Conservation (phyloP, 2,888 invertebrate species). For the Chymomyza amoena region DNA sequence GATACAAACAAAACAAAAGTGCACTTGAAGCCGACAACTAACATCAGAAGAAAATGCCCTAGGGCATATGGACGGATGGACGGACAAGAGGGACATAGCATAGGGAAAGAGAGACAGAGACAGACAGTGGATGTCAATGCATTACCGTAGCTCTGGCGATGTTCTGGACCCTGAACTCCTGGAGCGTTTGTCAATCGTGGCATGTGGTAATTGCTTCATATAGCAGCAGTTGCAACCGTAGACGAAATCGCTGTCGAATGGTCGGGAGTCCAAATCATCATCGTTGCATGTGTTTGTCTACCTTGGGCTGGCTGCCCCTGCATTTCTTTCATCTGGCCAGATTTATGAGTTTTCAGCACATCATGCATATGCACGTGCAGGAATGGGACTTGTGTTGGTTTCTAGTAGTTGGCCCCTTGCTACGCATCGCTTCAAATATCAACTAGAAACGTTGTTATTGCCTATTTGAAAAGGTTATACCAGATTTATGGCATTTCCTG, state of each 20-base stretch:
- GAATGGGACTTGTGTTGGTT: constrained; percentile 14
- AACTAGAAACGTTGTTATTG: constrained; percentile 34
- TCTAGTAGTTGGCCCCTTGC: constrained; percentile 41
- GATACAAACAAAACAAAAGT: constrained; percentile 37
- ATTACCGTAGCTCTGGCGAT: background rate
- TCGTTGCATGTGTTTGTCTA: constrained; percentile 12
- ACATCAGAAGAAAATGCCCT: background rate
- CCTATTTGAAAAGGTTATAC: background rate
- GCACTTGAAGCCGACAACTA: constrained; percentile 64
- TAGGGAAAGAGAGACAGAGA: constrained; percentile 12
- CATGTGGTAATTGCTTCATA: constrained; percentile 66
- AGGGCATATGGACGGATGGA: background rate
- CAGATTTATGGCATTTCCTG: background rate
- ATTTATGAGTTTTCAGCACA: constrained; percentile 50
- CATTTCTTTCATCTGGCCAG: constrained; percentile 17
- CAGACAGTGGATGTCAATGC: constrained; percentile 4
- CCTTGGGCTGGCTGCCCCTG: constrained; percentile 1
- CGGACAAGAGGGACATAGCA: too few relatives aligned
- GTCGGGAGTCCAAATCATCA: background rate
- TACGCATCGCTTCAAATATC: constrained; percentile 35
- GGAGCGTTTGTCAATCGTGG: constrained; percentile 62
- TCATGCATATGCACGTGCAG: constrained; percentile 24
- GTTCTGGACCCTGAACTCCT: constrained; percentile 48
- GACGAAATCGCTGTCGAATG: background rate
- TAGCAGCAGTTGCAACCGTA: constrained; percentile 3